Conservation (phyloP, 2,113 vertebrate species). For the Rhagologus leucostigma region DNA sequence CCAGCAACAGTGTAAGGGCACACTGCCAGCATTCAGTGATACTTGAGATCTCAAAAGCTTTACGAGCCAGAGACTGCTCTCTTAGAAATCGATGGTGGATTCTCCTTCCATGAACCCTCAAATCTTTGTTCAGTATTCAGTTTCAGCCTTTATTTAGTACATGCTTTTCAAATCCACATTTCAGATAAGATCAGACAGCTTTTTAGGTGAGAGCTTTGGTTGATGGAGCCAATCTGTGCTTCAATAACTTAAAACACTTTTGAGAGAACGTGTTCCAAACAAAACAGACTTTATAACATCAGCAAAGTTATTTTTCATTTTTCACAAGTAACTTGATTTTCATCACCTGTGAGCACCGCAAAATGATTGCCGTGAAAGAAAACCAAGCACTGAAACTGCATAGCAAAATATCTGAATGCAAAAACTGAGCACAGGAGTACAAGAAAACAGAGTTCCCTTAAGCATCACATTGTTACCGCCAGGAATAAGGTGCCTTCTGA, state of each 20-base stretch:
- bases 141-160: not conserved
- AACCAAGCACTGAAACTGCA: not conserved
- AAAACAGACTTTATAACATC: not conserved
- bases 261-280: not conserved
- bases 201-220: not conserved
- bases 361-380: not conserved
- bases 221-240: not conserved
- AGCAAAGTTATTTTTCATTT: not conserved
- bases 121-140: not conserved
- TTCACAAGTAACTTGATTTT: not conserved
- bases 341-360: not conserved
- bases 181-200: not conserved
- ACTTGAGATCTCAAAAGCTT: not conserved
- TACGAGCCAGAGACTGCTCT: not conserved
- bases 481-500: not conserved
- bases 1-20: not conserved
- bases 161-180: not conserved
- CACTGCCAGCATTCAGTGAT: not conserved
- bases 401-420: not conserved
- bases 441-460: not conserved
- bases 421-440: not conserved
- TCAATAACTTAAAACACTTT: not conserved
- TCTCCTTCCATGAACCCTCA: not conserved
- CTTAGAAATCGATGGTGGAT: not conserved
- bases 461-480: not conserved